Base-by-base conservation (phyloP, 2,113 vertebrate species). In the Ceyx cyanopectus region DNA sequence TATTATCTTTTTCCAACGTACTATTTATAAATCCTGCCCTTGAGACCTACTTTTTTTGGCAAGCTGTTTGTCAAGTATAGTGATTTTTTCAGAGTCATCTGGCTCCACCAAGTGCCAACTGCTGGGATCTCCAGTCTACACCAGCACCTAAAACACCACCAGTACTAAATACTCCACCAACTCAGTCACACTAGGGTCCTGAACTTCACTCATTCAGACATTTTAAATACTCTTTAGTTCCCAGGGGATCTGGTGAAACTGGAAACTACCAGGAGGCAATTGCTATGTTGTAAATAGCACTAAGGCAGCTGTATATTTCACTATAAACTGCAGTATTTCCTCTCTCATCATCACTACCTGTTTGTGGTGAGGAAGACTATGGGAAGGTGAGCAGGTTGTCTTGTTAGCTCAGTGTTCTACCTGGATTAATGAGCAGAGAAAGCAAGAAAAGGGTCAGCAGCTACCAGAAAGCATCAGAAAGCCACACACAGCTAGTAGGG, bases 41-140 rank as follows among this genome's bases (percentile, higher is more conserved):
- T 41, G 78, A 94, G 30, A 54, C 67, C 34, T 72, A 32, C 91
- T 93, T 80, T 94, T 83, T 94, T 83, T 85, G 53, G 32, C 81
- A 91, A 91, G 45, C 20, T 58, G 7, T 46, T 94, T 37, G 23
- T 50, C 27, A 80, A 94, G 63, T 23, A 41, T 7, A 48, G 48
- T 92, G 21, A 46, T 87, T 96, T 87, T 96, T 96, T 57, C 41
- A 92, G 87, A 95, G 97, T 87, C 77, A 95, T 98, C 92, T 97
- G 97, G 97, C 97, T 95, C 98, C 98, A 95, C 97, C 97, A 97
- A 97, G 97, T 94, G 97, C 93, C 81, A 8, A 60, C 5, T 93
- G 65, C 45, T 82, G 60, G 41, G 50, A 89, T 70, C 97, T 93
- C 96, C 72, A 7, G 32, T 53, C 43, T 81, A 57, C 61, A 66